Evolutionary conservation across 2,797 vertebrate genomes (phyloP), one percentile per base, ranked within the genome.

Genomic region (Erethizon dorsatum): DNA sequence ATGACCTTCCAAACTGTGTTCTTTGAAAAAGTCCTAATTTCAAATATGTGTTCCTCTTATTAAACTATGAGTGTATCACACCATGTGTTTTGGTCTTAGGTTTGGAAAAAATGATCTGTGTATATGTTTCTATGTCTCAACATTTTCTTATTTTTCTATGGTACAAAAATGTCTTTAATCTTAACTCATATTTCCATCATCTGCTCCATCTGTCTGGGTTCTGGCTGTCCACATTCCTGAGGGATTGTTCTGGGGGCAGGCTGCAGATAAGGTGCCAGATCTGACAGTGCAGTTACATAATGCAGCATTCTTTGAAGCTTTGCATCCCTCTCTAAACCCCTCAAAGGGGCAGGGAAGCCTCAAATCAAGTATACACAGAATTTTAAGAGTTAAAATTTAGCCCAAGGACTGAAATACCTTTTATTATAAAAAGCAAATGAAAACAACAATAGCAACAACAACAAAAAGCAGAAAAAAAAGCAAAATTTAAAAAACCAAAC

Each of bases 101-200:
- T 88, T 94, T 96, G 94, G 97, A 96, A 97, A 97, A 96, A 93
- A 37, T 97, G 54, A 95, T 95, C 54, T 87, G 78, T 22, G 15
- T 96, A 94, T 90, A 93, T 88, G 93, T 95, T 94, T 95, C 84
- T 83, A 18, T 79, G 52, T 89, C 88, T 98, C 88, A 79, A 92
- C 54, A 73, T 67, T 95, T 92, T 95, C 77, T 91, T 95, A 33
- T 63, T 84, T 94, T 95, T 90, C 69, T 94, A 47, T 82, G 87
- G 56, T 88, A 63, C 65, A 97, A 93, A 97, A 96, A 94, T 93
- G 91, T 61, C 87, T 96, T 97, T 97, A 56, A 95, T 93, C 52
- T 94, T 83, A 86, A 97, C 75, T 91, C 91, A 56, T 95, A 75
- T 96, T 96, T 94, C 91, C 52, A 85, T 90, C 87, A 79, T 92